A percentile compares a stretch with the other conserved stretches of the same genome.
These are phyloP conservation scores for Trissonchulus sp. DNA, from an alignment of 2,888 invertebrate genomes.

Conservation along the genomic window DNA sequence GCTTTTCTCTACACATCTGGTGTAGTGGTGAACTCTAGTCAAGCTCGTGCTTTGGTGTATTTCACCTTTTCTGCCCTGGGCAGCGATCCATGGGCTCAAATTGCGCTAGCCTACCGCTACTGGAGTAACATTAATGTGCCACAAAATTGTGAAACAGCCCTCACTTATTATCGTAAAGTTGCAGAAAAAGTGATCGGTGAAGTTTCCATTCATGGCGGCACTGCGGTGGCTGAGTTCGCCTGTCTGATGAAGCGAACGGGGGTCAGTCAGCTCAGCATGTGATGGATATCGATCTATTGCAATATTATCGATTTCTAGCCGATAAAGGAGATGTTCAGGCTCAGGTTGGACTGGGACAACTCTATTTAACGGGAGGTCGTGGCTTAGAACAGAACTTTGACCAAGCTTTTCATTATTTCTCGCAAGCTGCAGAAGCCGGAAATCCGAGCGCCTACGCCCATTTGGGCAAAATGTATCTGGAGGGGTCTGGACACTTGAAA, in stretches of 20 bases:
- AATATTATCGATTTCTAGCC: slow-evolving; percentile 94
- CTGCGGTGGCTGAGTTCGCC: slow-evolving; percentile 79
- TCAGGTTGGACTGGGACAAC: slow-evolving; percentile 89
- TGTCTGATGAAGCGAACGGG: slow-evolving; percentile 84
- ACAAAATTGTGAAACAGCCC: slow-evolving; percentile 79
- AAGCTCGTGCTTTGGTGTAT: slow-evolving; percentile 68
- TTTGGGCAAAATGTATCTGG: slow-evolving; percentile 93
- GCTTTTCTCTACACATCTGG: slow-evolving; percentile 56
- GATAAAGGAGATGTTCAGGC: slow-evolving; percentile 97
- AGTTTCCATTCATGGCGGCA: too few relatives aligned
- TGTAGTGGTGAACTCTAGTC: slow-evolving; percentile 53
- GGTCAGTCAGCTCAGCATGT: slow-evolving; percentile 61
- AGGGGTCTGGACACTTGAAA: slow-evolving; percentile 85
- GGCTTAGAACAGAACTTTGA: slow-evolving; percentile 79
- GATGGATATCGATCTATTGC: slow-evolving; percentile 83
- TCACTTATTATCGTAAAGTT: slow-evolving; percentile 70
- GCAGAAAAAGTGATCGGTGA: slow-evolving; percentile 49
- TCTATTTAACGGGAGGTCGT: slow-evolving; percentile 94
- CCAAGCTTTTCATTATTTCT: slow-evolving; percentile 56
- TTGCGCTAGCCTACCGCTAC: slow-evolving; percentile 91
- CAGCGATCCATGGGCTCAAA: slow-evolving; percentile 85
- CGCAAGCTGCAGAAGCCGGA: slow-evolving; percentile 84
- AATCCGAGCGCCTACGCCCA: slow-evolving; percentile 94
- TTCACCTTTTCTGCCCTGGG: slow-evolving; percentile 84
- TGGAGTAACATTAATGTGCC: slow-evolving; percentile 84